Evolutionary conservation across 1,140 invertebrate species (phyloP), one percentile per base, ranked within the genome.

Genomic region (Drosophila sp.): DNA sequence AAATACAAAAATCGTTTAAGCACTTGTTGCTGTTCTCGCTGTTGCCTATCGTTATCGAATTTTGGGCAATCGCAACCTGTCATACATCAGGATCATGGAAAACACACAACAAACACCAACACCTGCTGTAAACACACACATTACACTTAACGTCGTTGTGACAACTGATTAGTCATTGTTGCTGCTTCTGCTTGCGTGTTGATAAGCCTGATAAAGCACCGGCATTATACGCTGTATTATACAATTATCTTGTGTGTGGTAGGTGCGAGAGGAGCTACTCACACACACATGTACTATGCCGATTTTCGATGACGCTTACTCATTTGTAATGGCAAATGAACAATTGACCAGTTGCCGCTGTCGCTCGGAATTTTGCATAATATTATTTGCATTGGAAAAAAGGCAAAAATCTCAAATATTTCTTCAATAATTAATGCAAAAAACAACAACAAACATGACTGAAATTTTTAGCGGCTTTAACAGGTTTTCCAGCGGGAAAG

Each of bases 391-490:
- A 78, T 79, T 71, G 80, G 36, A 61, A 59, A 76, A 76, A 76
- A 71, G 57, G 62, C 65, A 87, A 87, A 84, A 81, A 87, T 84
- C 74, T 84, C 25, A 84, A 86, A 87, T 78, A 86, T 86, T 81
- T 84, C 81, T 87, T 87, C 25, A 78, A 82, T 86, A 86, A 86
- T 86, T 86, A 86, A 87, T 86, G 82, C 75, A 79, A 77, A 80
- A 79, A 77, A 78, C 73, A 83, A 84, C 81, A 81, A 86, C 81
- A 86, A 84, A 80, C 77, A 75, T 72, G 73, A 75, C 70, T 81
- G 58, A 87, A 74, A 74, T 82, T 82, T 84, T 84, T 87, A 86
- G 81, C 81, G 81, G 81, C 81, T 86, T 86, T 86, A 86, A 86
- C 81, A 86, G 82, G 81, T 86, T 87, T 86, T 86, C 81, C 81